Base-by-base conservation (phyloP, 2,797 vertebrate species). In the Melopsittacus undulatus region DNA sequence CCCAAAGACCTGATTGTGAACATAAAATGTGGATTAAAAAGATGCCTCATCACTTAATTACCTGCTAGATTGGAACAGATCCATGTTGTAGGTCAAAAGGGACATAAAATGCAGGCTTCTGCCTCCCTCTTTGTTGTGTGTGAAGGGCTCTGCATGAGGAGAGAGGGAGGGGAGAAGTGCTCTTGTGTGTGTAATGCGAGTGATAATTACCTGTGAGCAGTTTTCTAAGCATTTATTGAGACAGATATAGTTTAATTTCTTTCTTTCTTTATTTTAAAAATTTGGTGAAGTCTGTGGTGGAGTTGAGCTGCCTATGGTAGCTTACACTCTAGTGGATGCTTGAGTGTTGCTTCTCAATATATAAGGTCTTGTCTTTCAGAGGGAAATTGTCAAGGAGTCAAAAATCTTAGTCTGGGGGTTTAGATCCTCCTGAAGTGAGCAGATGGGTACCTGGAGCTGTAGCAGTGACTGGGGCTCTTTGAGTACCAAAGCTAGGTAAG, bases 11-110 rank as follows among this genome's bases (percentile, higher is more conserved):
- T 94, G 96, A 96, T 94, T 97, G 96, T 95, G 96, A 96, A 95
- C 95, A 90, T 96, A 96, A 97, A 97, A 94, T 96, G 95, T 94
- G 95, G 96, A 97, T 96, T 96, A 97, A 96, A 96, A 96, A 93
- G 95, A 96, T 95, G 96, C 96, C 78, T 97, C 96, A 96, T 97
- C 96, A 96, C 90, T 97, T 96, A 97, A 97, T 97, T 97, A 97
- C 96, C 95, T 96, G 94, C 96, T 96, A 97, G 94, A 96, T 95
- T 97, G 96, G 96, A 97, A 96, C 94, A 95, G 94, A 96, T 96
- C 96, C 96, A 96, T 89, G 90, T 95, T 96, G 95, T 95, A 95
- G 95, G 95, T 95, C 96, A 95, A 97, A 96, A 96, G 96, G 95
- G 96, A 96, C 91, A 92, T 94, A 93, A 96, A 95, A 96, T 94